A percentile compares a stretch with the other conserved stretches of the same genome.
These are phyloP conservation scores for Astyanax mexicanus DNA, from an alignment of 2,797 vertebrate genomes.

Conservation along the genomic window DNA sequence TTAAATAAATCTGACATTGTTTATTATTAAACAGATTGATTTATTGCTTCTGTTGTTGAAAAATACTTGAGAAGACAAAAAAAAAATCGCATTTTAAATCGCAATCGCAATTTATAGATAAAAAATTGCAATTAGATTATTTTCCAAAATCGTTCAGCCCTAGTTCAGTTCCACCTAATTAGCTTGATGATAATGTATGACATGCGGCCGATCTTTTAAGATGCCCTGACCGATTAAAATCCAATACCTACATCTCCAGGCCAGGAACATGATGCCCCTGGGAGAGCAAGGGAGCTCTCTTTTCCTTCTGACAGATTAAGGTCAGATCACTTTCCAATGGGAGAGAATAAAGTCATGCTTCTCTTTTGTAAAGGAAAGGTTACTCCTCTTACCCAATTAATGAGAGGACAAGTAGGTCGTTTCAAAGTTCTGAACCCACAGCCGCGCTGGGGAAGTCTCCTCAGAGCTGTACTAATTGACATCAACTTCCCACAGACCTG, in stretches of 20 bases:
- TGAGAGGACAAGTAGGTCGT: constrained; percentile 62
- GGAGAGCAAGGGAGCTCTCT: constrained; percentile 49
- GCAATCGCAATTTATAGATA: too few species aligned
- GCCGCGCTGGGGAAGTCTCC: constrained; percentile 39
- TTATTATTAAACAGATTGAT: too few species aligned
- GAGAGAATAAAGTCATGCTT: constrained; percentile 57
- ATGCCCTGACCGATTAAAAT: constrained; percentile 50
- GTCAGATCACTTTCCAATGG: constrained; percentile 60
- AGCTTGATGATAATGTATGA: constrained; percentile 46
- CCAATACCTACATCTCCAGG: constrained; percentile 51
- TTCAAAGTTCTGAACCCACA: constrained; percentile 51
- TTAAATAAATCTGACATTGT: too few species aligned
- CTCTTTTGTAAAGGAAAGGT: constrained; percentile 55
- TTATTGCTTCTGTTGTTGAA: too few species aligned
- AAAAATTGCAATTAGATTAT: too few species aligned
- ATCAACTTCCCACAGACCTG: constrained; percentile 25
- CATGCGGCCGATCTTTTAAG: constrained; percentile 36
- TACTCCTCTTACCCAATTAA: constrained; percentile 63
- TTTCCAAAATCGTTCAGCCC: too few species aligned
- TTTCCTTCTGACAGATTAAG: constrained; percentile 63
- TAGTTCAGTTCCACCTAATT: constrained; percentile 50
- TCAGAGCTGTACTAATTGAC: constrained; percentile 51
- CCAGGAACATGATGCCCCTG: constrained; percentile 47
- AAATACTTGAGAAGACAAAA: too few species aligned
- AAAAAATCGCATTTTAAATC: too few species aligned